phyloP scores from a whole-genome alignment of 2,113 vertebrate species.

The Mesoclemmys tuberculata region DNA sequence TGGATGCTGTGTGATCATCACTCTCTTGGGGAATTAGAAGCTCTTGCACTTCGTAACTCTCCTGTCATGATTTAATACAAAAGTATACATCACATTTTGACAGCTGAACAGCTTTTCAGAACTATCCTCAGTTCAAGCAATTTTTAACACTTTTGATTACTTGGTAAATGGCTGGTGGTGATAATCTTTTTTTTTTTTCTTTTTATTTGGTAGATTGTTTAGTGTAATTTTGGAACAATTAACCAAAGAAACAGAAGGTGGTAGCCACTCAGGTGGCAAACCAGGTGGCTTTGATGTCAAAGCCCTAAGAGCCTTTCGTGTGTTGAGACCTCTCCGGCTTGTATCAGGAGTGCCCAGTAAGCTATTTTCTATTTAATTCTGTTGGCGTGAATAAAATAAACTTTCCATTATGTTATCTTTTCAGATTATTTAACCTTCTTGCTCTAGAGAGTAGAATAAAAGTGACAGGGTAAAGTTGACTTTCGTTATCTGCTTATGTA shows the following conservation, averaged over 20 bases:
- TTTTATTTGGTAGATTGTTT: conserved; percentile 90
- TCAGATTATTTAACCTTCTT: background rate
- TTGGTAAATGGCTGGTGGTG: conserved; percentile 41
- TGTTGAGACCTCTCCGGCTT: conserved; percentile 96
- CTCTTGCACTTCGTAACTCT: background rate
- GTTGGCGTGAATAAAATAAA: background rate
- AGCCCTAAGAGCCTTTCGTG: conserved; percentile 98
- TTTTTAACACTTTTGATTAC: conserved; percentile 24
- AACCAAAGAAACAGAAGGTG: conserved; percentile 92
- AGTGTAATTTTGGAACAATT: conserved; percentile 99
- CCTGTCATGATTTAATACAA: background rate
- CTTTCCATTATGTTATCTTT: background rate
- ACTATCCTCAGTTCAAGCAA: conserved; percentile 32
- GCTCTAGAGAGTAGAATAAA: background rate
- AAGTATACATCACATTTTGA: background rate
- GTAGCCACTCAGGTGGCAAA: conserved; percentile 88
- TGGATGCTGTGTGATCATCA: background rate
- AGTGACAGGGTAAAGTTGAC: background rate
- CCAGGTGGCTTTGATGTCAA: conserved; percentile 98
- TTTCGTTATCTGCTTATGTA: background rate
- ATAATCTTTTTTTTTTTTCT: conserved; percentile 51
- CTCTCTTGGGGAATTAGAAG: conserved; percentile 17
- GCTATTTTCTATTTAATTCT: conserved; percentile 68
- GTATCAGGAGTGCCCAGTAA: conserved; percentile 99
- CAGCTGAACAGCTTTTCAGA: conserved; percentile 11